These are phyloP conservation scores for Calyptommatus sinebrachiatus DNA, from an alignment of 2,113 vertebrate species.

Conservation along the genomic window DNA sequence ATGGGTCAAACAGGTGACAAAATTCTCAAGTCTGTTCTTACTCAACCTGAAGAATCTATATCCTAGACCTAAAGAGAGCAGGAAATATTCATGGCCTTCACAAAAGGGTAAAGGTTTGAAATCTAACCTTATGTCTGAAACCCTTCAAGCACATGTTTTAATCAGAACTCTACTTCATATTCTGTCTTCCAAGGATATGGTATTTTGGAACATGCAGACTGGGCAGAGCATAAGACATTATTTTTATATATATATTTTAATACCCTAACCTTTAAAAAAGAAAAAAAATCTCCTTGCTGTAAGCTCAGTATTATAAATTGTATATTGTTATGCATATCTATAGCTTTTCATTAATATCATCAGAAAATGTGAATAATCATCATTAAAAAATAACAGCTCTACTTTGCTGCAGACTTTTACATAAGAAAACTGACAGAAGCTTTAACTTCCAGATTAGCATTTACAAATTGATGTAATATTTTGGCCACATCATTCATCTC, in stretches of 20 bases:
- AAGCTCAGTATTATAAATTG: slow-evolving; percentile 15
- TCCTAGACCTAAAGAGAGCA: slow-evolving; percentile 1
- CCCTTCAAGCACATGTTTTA: slow-evolving; percentile 7
- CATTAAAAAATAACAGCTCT: too few relatives aligned
- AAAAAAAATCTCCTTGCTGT: background rate
- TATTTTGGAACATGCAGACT: slow-evolving; percentile 12
- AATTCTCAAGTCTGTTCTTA: background rate
- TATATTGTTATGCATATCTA: slow-evolving; percentile 11
- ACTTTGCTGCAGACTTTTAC: background rate
- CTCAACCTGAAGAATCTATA: background rate
- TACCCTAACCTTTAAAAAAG: slow-evolving; percentile 16
- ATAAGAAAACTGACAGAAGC: background rate
- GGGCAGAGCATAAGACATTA: slow-evolving; percentile 6
- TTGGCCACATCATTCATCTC: background rate
- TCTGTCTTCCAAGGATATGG: slow-evolving; percentile 7
- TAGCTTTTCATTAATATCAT: background rate
- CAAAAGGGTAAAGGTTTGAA: slow-evolving; percentile 8
- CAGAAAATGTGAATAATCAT: too few relatives aligned
- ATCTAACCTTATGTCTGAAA: slow-evolving; percentile 16
- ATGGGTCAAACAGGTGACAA: slow-evolving; percentile 1
- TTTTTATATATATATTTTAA: slow-evolving; percentile 8
- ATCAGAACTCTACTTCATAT: background rate
- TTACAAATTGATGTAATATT: background rate
- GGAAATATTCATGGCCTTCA: slow-evolving; percentile 5
- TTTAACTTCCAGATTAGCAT: background rate